Conservation (phyloP, 2,797 vertebrate species). For the Coluber constrictor region DNA sequence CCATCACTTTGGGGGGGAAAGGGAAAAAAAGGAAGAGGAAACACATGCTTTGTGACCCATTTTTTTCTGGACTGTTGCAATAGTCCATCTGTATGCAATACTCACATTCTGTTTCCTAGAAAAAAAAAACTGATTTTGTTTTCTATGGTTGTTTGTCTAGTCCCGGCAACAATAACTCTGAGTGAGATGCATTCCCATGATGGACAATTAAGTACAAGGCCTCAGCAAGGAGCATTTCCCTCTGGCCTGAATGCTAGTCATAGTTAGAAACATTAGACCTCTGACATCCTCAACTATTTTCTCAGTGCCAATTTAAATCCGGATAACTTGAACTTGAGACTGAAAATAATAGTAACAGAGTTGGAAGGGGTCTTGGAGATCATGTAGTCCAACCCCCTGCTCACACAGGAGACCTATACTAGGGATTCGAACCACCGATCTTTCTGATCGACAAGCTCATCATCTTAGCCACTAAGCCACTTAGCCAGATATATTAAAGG, state of each 20-base stretch:
- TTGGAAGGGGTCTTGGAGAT: too few relatives aligned
- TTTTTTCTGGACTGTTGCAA: background rate
- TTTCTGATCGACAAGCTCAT: too few relatives aligned
- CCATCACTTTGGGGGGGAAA: background rate
- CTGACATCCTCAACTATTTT: conserved; percentile 14
- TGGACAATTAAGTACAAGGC: conserved; percentile 2
- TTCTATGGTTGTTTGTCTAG: background rate
- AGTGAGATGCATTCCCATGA: conserved; percentile 14
- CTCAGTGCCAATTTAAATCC: conserved; percentile 22
- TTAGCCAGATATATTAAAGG: background rate
- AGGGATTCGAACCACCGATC: too few relatives aligned
- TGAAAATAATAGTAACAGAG: background rate
- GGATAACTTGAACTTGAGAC: conserved; percentile 21
- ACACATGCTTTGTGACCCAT: background rate
- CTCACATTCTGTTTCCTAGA: background rate
- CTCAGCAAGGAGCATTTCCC: background rate
- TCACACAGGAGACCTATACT: too few relatives aligned
- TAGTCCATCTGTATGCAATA: background rate
- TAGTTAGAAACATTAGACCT: conserved; percentile 21
- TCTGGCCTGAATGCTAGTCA: conserved; percentile 33
- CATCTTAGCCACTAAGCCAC: too few relatives aligned
- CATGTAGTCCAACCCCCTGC: too few relatives aligned
- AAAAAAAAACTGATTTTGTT: background rate
- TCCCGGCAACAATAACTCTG: background rate
- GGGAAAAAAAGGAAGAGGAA: background rate